Evolutionary conservation across 2,113 vertebrate genomes (phyloP).

Genomic region (Sylvietta virens): DNA sequence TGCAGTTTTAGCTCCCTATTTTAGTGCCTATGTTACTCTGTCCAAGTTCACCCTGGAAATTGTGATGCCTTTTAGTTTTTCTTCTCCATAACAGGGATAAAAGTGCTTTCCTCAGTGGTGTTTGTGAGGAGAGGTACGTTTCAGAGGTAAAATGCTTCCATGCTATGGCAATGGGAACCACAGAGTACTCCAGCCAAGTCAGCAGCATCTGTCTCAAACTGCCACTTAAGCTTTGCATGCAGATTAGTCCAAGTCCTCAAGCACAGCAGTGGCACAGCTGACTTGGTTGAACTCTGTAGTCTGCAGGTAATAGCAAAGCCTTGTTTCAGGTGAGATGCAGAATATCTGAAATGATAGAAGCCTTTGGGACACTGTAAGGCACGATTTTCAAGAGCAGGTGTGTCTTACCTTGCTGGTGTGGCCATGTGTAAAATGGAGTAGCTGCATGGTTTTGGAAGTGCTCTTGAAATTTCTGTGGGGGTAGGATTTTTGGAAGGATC

Average conservation of each 20-base stretch:
- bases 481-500: not conserved
- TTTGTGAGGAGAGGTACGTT: not conserved
- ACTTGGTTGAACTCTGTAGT: not conserved
- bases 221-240: not conserved
- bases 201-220: slow-evolving; percentile 21
- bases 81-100: not conserved
- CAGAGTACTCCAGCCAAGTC: slow-evolving; percentile 13
- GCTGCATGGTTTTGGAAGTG: not conserved
- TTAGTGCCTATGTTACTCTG: not conserved
- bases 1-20: not conserved
- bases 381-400: not conserved
- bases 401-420: not conserved
- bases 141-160: not conserved
- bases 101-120: not conserved
- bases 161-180: not conserved
- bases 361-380: not conserved
- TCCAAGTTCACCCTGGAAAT: not conserved
- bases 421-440: not conserved
- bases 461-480: not conserved
- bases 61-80: not conserved
- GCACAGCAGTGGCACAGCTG: not conserved
- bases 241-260: not conserved
- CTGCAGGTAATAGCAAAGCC: not conserved
- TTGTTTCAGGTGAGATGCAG: not conserved
- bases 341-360: not conserved